Evolutionary conservation across 2,888 invertebrate species (phyloP).

Genomic region (Parapristionchus giblindavisi): DNA sequence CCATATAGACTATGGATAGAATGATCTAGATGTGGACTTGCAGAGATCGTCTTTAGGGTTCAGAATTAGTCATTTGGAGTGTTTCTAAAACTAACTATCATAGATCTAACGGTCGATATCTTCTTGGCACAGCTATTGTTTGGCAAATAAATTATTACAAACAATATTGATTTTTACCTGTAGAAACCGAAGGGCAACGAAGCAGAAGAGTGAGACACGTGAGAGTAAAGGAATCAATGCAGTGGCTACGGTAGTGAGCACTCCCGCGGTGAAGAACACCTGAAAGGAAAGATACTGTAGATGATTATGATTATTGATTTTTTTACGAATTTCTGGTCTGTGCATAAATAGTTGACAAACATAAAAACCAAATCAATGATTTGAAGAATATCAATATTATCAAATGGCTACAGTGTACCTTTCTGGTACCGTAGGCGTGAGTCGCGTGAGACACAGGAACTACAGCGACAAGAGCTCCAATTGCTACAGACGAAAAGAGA

Average conservation of each 20-base stretch:
- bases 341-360: too few relatives aligned
- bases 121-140: too few relatives aligned
- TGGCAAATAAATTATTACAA: not conserved
- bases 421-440: conserved; percentile 57
- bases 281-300: not conserved
- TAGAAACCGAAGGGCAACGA: conserved; percentile 49
- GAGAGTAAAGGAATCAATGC: conserved; percentile 49
- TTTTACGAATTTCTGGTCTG: too few relatives aligned
- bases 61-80: too few relatives aligned
- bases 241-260: conserved; percentile 49
- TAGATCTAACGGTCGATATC: too few relatives aligned
- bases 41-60: too few relatives aligned
- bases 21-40: too few relatives aligned
- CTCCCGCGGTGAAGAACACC: conserved; percentile 50
- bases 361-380: too few relatives aligned
- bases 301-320: too few relatives aligned
- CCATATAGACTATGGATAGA: too few relatives aligned
- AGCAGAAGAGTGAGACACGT: conserved; percentile 41
- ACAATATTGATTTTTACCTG: too few relatives aligned
- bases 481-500: conserved; percentile 64
- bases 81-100: not conserved
- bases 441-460: conserved; percentile 60
- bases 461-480: conserved; percentile 65
- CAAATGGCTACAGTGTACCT: conserved; percentile 37
- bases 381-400: not conserved